phyloP scores from a whole-genome alignment of 2,888 invertebrate species.

The Dicycla oo region DNA sequence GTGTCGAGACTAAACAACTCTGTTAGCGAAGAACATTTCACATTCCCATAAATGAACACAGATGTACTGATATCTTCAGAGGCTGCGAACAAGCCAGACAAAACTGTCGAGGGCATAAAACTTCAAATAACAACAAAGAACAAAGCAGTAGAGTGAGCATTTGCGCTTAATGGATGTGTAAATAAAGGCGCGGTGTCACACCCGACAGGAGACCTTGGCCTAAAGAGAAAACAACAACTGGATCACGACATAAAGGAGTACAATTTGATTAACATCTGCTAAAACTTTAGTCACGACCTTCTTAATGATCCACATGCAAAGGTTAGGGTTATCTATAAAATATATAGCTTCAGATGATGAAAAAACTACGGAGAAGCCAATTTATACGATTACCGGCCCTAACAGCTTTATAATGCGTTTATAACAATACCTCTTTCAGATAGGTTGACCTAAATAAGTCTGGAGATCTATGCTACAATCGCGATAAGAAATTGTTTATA shows the following conservation, averaged over 20 bases:
- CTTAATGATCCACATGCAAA: conserved; percentile 23
- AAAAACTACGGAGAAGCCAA: neutral
- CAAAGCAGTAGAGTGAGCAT: conserved; percentile 69
- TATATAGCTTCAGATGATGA: neutral
- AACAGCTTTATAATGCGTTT: conserved; percentile 52
- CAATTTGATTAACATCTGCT: conserved; percentile 60
- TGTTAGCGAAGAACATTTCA: conserved; percentile 39
- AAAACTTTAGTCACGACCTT: conserved; percentile 8
- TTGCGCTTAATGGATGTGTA: conserved; percentile 82
- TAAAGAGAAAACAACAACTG: conserved; percentile 70
- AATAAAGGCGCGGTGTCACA: conserved; percentile 82
- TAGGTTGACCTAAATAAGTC: conserved; percentile 59
- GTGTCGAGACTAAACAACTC: conserved; percentile 38
- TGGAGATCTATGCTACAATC: conserved; percentile 56
- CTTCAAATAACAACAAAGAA: conserved; percentile 47
- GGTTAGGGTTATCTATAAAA: conserved; percentile 48
- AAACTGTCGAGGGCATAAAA: conserved; percentile 43
- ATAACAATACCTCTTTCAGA: conserved; percentile 55
- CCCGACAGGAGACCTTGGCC: conserved; percentile 82
- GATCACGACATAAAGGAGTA: conserved; percentile 55
- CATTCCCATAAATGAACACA: conserved; percentile 41
- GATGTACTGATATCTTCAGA: conserved; percentile 41
- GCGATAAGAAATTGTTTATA: conserved; percentile 56
- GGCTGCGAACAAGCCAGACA: conserved; percentile 31
- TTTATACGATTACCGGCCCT: conserved; percentile 16